Evolutionary conservation across 2,888 invertebrate species (phyloP), one percentile per base, ranked within the genome.

Genomic region (Apamea sordens): DNA sequence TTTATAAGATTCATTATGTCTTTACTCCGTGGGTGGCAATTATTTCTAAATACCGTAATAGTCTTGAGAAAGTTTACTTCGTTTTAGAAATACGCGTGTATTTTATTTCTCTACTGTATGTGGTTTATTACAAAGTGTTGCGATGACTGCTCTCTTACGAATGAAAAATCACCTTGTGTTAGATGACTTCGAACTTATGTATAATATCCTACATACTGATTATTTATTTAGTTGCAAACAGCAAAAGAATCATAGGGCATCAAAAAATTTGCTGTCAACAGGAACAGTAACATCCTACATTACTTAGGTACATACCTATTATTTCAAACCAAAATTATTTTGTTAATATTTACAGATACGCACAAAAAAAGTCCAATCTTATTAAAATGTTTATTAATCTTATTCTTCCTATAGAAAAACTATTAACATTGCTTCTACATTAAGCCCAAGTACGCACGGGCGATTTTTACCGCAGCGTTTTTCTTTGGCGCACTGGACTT

Each of bases 381-480:
- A 21, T 28, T 1, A n/a, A 21, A 32, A 32, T 21, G 1, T 36
- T 32, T 0, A 11, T 32, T 32, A 64, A 4, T 32, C 21, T 63
- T 36, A 8, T n/a, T 18, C 4, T n/a, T 3, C 2, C 7, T 24
- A 24, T 36, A 21, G 13, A 44, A 47, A 63, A 63, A 56, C 7
- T 13, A 53, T 32, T 63, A 63, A 56, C 8, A 24, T 15, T 32
- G 8, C 56, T 50, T 21, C 44, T 13, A 47, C 44, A 78, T 84
- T 70, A 78, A 28, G 24, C 24, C 53, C 53, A 53, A 8, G 24
- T 53, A 24, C 3, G 24, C 53, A 56, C 2, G 10, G 24, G 24
- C 24, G 53, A 56, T 24, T 24, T 56, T 53, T 53, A 8, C 53
- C 21, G 8, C 53, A 21, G 21, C 21, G 24, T 0, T 21, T 8